Evolutionary conservation across 2,888 invertebrate species (phyloP).

Genomic region (Cremastobaeus sp.): DNA sequence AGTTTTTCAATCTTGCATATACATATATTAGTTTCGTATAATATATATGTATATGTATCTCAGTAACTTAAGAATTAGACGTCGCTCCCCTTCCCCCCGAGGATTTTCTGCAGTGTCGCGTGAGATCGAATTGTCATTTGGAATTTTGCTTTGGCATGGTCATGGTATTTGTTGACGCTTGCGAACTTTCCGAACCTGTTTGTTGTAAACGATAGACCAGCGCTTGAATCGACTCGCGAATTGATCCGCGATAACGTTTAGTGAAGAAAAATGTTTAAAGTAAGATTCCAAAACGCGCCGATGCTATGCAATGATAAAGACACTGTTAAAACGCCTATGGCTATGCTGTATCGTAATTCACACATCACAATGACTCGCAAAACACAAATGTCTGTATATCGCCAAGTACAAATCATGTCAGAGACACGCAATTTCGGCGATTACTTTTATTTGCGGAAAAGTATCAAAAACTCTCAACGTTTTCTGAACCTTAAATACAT

Average conservation of each 20-base stretch:
- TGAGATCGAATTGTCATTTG: conserved; percentile 28
- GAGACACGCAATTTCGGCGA: too few relatives aligned
- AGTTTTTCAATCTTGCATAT: conserved; percentile 71
- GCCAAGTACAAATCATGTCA: conserved; percentile 15
- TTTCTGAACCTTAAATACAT: not conserved
- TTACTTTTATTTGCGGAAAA: too few relatives aligned
- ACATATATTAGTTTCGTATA: conserved; percentile 64
- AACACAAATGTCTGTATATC: conserved; percentile 2
- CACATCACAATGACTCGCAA: not conserved
- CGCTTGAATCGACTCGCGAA: not conserved
- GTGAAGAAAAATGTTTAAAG: conserved; percentile 19
- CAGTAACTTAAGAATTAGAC: conserved; percentile 69
- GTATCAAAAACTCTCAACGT: not conserved
- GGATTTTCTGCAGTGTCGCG: conserved; percentile 5
- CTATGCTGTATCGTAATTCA: not conserved
- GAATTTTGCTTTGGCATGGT: conserved; percentile 25
- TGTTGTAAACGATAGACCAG: not conserved
- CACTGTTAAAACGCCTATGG: conserved; percentile 19
- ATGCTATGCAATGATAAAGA: conserved; percentile 18
- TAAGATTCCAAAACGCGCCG: conserved; percentile 36
- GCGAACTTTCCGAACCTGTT: not conserved
- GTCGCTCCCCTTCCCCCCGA: conserved; percentile 53
- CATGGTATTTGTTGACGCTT: not conserved
- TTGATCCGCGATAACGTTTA: conserved; percentile 4
- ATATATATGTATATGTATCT: conserved; percentile 74